Percentiles rank a stretch among this genome's conserved stretches.
Evolutionary conservation across 1,140 invertebrate genomes (phyloP).

Genomic region (Drosophila serrata): DNA sequence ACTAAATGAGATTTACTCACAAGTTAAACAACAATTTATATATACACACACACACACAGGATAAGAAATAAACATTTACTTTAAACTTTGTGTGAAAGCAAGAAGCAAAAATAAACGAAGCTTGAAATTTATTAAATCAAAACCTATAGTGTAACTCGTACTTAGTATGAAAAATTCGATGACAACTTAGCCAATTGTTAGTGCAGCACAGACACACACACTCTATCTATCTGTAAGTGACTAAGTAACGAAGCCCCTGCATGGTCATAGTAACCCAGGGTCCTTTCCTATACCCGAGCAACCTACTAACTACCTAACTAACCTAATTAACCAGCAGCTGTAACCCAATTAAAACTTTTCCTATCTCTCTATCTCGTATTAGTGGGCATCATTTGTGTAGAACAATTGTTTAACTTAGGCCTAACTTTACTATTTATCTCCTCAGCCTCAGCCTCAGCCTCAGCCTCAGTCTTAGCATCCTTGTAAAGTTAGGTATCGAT

Average conservation of each 20-base stretch:
- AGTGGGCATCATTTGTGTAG: constrained; percentile 38
- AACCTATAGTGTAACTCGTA: constrained; percentile 69
- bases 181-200: constrained; percentile 54
- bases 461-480: background rate
- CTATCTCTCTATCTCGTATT: constrained; percentile 19
- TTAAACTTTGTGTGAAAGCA: constrained; percentile 57
- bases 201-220: constrained; percentile 45
- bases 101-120: constrained; percentile 34
- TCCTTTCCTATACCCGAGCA: constrained; percentile 39
- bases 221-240: constrained; percentile 45
- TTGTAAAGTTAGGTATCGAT: constrained; percentile 5
- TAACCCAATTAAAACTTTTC: constrained; percentile 32
- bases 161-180: constrained; percentile 57
- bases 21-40: constrained; percentile 66
- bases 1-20: constrained; percentile 65
- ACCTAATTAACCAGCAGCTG: constrained; percentile 7
- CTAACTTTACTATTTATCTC: constrained; percentile 12
- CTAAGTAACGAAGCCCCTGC: constrained; percentile 38
- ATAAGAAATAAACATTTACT: constrained; percentile 51
- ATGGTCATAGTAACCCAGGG: constrained; percentile 27
- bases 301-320: constrained; percentile 40
- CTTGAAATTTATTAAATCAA: constrained; percentile 78
- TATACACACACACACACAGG: constrained; percentile 17
- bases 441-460: background rate
- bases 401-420: constrained; percentile 24